Evolutionary conservation across 2,113 vertebrate genomes (phyloP), one percentile per base, ranked within the genome.

Genomic region (Tupaia chinensis): DNA sequence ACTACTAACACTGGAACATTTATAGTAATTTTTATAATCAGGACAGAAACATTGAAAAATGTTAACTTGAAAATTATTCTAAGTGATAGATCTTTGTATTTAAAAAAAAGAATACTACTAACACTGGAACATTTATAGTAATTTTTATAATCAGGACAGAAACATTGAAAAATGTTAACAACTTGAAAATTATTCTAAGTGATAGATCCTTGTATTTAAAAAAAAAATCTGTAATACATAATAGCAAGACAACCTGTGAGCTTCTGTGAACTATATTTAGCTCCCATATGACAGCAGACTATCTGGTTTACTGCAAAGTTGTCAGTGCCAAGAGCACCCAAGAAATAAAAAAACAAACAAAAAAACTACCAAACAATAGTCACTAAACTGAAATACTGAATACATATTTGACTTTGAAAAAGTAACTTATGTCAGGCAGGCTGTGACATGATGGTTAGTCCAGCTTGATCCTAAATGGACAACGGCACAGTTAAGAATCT

Each of bases 401-500:
- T 66, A 29, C 72, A 19, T 56, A 91, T 15, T 89, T 53, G 54
- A 72, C 73, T 92, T 97, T 54, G 68, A 95, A 83, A 93, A 69
- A 19, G 44, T 44, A 44, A 44, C 44, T 44, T 44, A 44, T 44
- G 44, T 44, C 44, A 44, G 44, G 44, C 44, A 44, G 44, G 44
- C 44, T 44, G 44, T 44, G 44, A 44, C 44, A 44, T 44, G 44
- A 3, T 44, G 44, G 44, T 44, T 44, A 44, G 44, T 3, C 3
- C 44, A 44, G 44, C 44, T 44, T 44, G 44, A 44, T 44, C 44
- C 44, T 44, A 44, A 44, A 44, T 44, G 44, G 44, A 3, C 44
- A 44, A 44, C 44, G 44, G 44, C 44, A 44, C 44, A 44, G 44
- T 44, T 44, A 44, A 44, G 5, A 44, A 44, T 44, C 44, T 44